A percentile compares a stretch with the other conserved stretches of the same genome.
Conservation (phyloP, 2,797 vertebrate species). For the Cossypha caffra region DNA sequence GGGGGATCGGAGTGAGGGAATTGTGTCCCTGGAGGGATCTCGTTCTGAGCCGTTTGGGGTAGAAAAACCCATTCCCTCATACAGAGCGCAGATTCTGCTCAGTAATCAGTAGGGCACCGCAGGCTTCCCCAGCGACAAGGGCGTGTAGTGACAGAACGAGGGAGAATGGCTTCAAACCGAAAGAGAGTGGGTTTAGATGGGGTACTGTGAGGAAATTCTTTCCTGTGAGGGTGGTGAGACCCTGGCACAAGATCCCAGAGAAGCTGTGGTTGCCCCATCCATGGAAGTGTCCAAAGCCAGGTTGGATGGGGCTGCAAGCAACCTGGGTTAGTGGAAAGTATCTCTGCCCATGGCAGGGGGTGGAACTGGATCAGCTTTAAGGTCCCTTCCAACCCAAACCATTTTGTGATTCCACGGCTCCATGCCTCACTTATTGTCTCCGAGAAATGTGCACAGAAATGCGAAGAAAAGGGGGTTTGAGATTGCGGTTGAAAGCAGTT, state of each 20-base stretch:
- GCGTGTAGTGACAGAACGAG: neutral
- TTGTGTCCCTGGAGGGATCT: fast-evolving
- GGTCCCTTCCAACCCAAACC: neutral
- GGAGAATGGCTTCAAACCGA: neutral
- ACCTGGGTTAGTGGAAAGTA: neutral
- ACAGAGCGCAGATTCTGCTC: neutral
- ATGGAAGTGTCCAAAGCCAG: neutral
- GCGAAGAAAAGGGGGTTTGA: neutral
- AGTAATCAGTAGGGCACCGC: neutral
- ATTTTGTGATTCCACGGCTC: neutral
- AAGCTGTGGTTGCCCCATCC: neutral
- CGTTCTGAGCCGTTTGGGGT: neutral
- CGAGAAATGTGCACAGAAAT: fast-evolving
- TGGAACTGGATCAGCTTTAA: neutral
- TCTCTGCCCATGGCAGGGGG: neutral
- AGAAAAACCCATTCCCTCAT: neutral
- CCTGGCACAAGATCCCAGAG: too few species aligned
- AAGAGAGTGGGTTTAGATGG: neutral
- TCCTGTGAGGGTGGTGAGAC: neutral
- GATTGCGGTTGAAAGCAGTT: neutral
- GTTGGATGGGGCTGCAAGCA: neutral
- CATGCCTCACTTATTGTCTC: neutral
- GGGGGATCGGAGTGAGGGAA: fast-evolving
- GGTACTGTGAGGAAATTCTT: neutral
- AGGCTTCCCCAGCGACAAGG: neutral